Evolutionary conservation across 64 coral and sea anemone genomes (phyloP).

Genomic region (Porites australiensis): DNA sequence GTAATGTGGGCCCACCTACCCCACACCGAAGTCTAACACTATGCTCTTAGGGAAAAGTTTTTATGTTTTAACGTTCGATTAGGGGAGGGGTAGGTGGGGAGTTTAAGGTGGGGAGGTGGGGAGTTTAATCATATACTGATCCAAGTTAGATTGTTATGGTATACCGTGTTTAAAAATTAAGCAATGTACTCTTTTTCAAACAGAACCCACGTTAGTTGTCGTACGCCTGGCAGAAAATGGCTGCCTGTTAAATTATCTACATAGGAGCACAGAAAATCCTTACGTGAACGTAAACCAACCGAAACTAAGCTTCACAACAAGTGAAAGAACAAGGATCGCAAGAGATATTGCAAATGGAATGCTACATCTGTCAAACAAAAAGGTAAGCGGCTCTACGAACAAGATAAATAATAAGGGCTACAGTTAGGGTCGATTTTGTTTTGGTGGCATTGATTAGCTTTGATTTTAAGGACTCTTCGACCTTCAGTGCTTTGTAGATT

Average conservation of each 20-base stretch:
- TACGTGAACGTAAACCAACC: background rate
- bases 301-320: background rate
- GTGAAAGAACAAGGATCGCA: background rate
- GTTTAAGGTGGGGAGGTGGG: no score
- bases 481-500: background rate
- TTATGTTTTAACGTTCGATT: no score
- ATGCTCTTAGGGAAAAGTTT: no score
- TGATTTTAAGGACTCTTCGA: background rate
- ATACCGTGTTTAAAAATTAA: no score
- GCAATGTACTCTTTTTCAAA: no score
- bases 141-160: no score
- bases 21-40: no score
- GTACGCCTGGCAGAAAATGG: constrained; percentile 1
- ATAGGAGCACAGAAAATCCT: background rate
- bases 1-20: no score
- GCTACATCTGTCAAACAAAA: constrained; percentile 4
- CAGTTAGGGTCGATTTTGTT: no score
- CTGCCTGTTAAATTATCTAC: background rate
- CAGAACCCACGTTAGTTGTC: background rate
- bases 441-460: background rate
- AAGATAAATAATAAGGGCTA: background rate
- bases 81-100: no score
- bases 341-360: constrained; percentile 22
- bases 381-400: background rate
- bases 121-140: no score